Evolutionary conservation across 2,888 invertebrate species (phyloP).

Genomic region (Troides aeacus): DNA sequence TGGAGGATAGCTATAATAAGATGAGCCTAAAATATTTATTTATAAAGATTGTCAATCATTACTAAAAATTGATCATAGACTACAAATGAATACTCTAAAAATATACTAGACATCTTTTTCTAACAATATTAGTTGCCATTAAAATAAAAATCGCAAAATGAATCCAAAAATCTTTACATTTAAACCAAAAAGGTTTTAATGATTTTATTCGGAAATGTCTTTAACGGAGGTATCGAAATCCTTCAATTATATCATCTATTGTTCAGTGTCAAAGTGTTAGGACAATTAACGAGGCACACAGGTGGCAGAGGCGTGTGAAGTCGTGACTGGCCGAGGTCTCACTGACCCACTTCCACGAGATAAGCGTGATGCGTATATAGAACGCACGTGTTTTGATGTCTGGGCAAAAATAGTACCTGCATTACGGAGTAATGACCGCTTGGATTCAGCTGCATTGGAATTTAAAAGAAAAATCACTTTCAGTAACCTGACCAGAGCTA

Average conservation of each 20-base stretch:
- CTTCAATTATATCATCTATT: slow-evolving; percentile 21
- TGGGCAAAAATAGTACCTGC: slow-evolving; percentile 5
- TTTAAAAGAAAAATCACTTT: neutral
- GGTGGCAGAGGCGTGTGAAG: slow-evolving; percentile 26
- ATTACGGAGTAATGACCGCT: neutral
- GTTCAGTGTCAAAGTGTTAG: slow-evolving; percentile 11
- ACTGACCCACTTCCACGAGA: slow-evolving; percentile 25
- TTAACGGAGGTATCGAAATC: neutral
- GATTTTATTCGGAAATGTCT: neutral
- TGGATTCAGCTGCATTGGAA: neutral
- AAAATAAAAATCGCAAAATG: neutral
- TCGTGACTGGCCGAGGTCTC: slow-evolving; percentile 27
- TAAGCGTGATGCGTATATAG: slow-evolving; percentile 17
- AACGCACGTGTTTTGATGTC: slow-evolving; percentile 21
- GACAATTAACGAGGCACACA: slow-evolving; percentile 8
- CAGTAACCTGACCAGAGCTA: neutral
- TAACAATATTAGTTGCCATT: no score
- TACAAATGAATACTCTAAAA: no score
- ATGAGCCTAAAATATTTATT: no score
- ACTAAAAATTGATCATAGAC: no score
- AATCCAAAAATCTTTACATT: neutral
- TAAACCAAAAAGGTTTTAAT: neutral
- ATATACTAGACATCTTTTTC: no score
- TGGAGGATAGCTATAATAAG: no score
- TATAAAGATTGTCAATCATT: no score